Percentiles rank a stretch among this genome's conserved stretches.
phyloP scores from a whole-genome alignment of 2,797 vertebrate species.

The Coranthus polyacanthus region DNA sequence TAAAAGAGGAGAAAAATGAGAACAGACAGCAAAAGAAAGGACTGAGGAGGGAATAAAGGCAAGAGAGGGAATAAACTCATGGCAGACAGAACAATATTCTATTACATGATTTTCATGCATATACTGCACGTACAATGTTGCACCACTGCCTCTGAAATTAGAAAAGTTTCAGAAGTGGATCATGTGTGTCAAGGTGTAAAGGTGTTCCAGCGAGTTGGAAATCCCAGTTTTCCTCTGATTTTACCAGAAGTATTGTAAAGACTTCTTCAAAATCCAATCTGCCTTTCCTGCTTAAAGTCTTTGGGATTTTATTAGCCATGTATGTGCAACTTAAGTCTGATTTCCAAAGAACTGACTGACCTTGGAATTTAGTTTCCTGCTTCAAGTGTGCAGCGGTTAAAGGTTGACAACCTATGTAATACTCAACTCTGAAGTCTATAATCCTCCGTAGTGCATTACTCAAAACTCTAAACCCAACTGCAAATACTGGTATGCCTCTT shows the following conservation, averaged over 20 bases:
- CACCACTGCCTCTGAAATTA: background rate
- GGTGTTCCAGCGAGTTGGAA: slow-evolving; percentile 12
- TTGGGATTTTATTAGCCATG: slow-evolving; percentile 64
- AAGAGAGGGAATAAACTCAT: slow-evolving; percentile 41
- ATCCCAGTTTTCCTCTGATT: slow-evolving; percentile 9
- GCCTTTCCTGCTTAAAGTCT: slow-evolving; percentile 45
- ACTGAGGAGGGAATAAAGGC: slow-evolving; percentile 39
- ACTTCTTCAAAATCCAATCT: slow-evolving; percentile 43
- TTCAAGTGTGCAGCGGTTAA: slow-evolving; percentile 59
- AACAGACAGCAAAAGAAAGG: slow-evolving; percentile 48
- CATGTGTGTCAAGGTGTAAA: too few species aligned
- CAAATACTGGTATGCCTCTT: slow-evolving; percentile 72
- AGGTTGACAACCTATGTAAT: slow-evolving; percentile 75
- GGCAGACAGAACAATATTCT: slow-evolving; percentile 26
- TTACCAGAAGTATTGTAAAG: slow-evolving; percentile 10
- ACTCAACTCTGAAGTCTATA: slow-evolving; percentile 66
- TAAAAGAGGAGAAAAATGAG: slow-evolving; percentile 40
- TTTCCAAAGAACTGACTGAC: slow-evolving; percentile 62
- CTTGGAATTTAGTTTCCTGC: slow-evolving; percentile 57
- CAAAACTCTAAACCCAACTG: slow-evolving; percentile 71
- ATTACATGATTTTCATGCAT: too few species aligned
- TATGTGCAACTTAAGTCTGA: slow-evolving; percentile 51
- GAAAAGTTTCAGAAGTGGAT: too few species aligned
- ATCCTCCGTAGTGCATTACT: slow-evolving; percentile 73
- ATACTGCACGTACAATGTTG: background rate